Conservation (phyloP, 2,113 vertebrate genomes). For the Jacana jacana region DNA sequence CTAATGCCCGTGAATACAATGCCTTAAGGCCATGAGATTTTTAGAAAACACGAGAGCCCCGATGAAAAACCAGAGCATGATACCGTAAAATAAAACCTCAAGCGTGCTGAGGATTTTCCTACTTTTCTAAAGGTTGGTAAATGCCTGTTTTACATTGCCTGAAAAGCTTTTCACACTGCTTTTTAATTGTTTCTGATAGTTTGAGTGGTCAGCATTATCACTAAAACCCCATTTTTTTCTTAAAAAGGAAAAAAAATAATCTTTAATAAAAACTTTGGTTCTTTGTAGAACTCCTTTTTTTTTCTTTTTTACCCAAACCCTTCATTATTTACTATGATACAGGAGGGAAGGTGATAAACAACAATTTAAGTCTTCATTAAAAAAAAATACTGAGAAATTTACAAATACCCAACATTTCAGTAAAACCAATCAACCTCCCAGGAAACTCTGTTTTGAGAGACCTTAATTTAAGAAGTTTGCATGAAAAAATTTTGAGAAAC, state of each 20-base stretch:
- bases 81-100: background rate
- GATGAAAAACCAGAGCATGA: background rate
- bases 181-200: background rate
- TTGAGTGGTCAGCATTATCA: background rate
- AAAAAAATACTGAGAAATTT: background rate
- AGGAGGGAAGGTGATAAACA: fast-evolving
- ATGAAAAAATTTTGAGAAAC: background rate
- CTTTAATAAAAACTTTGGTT: background rate
- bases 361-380: background rate
- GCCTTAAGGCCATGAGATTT: background rate
- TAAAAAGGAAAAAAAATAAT: background rate
- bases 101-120: background rate
- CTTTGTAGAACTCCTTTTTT: background rate
- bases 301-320: background rate
- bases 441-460: background rate
- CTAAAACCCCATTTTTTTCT: fast-evolving
- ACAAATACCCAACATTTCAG: background rate
- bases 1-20: background rate
- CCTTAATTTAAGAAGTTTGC: fast-evolving
- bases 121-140: background rate
- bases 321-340: background rate
- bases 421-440: background rate
- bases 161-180: background rate
- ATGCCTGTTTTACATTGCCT: background rate
- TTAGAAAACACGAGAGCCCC: background rate